Base-by-base conservation (phyloP, 2,797 vertebrate genomes). In the Coccyzus lansbergi region DNA sequence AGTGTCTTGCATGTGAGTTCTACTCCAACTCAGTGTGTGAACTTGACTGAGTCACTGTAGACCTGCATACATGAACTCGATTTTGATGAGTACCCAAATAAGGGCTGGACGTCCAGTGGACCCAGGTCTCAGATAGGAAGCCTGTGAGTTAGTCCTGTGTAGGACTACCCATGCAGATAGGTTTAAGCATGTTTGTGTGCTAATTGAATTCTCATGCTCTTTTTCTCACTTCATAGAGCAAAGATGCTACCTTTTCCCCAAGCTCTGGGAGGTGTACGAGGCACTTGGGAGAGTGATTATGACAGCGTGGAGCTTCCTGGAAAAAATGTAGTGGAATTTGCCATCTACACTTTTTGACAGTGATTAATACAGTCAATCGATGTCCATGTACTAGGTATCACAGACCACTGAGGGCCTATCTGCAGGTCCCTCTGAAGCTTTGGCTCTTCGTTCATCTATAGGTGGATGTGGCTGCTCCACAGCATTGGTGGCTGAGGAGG, bases 361-460 rank as follows among this genome's bases (percentile, higher is more conserved):
- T n/a, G 55, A 18, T 62, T 56, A 62, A 9, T 72, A 11, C n/a
- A 53, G 46, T 10, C 15, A 15, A 34, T 7, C 29, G 48, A 64
- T 82, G 52, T 65, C 51, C 0, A 0, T 5, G 33, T 71, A 8
- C 9, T 31, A 6, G 25, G 44, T 62, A 25, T 55, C 20, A 31
- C 33, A 46, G 31, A 9, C 31, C 2, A 3, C 20, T 0, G 0
- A 83, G 51, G 25, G 36, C 38, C 21, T 13, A 6, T 86, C 49
- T 80, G 31, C 40, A 38, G 64, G 46, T 48, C 28, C 15, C 3
- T 56, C 22, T 60, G 56, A 38, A 52, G 12, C 38, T 77, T 26
- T 1, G 3, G 52, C 42, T 40, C 48, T 78, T 59, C 25, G 4
- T n/a, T 78, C 0, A 1, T 58, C 38, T 19, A 2, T 3, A 4